A percentile compares a stretch with the other conserved stretches of the same genome.
phyloP scores from a whole-genome alignment of 1,140 invertebrate genomes.

The Hypothenemus hampei region DNA sequence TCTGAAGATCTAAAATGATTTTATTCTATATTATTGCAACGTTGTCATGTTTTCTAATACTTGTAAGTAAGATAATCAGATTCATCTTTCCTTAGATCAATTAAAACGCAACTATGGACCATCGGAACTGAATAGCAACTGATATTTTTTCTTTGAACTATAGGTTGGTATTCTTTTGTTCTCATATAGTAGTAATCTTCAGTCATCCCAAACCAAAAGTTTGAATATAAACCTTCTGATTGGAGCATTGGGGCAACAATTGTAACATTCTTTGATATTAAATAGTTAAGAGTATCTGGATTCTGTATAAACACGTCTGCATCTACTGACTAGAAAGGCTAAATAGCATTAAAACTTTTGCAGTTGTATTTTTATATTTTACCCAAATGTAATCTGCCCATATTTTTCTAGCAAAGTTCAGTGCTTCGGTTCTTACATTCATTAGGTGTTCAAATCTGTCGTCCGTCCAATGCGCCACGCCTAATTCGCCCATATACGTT shows the following conservation, averaged over 20 bases:
- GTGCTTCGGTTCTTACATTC: conserved; percentile 69
- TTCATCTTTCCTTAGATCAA: conserved; percentile 62
- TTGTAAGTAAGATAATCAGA: conserved; percentile 71
- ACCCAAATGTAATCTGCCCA: conserved; percentile 87
- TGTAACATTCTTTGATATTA: conserved; percentile 62
- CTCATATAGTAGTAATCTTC: conserved; percentile 82
- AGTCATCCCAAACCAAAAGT: conserved; percentile 94
- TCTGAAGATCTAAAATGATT: conserved; percentile 50
- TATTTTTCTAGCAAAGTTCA: conserved; percentile 63
- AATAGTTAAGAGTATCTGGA: conserved; percentile 57
- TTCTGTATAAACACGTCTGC: conserved; percentile 83
- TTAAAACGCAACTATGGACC: conserved; percentile 84
- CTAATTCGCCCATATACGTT: conserved; percentile 56
- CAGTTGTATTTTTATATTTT: conserved; percentile 28
- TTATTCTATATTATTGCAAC: neutral
- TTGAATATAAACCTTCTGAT: conserved; percentile 85
- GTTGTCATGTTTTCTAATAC: neutral
- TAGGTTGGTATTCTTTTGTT: conserved; percentile 81
- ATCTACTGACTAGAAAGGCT: conserved; percentile 74
- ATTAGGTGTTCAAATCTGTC: conserved; percentile 79
- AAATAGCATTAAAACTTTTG: neutral
- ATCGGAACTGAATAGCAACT: conserved; percentile 87
- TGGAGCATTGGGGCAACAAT: conserved; percentile 80
- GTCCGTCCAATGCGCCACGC: conserved; percentile 68
- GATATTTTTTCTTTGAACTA: conserved; percentile 63